phyloP scores from a whole-genome alignment of 2,113 vertebrate species.

The Cyphomyrus discorhynchus region DNA sequence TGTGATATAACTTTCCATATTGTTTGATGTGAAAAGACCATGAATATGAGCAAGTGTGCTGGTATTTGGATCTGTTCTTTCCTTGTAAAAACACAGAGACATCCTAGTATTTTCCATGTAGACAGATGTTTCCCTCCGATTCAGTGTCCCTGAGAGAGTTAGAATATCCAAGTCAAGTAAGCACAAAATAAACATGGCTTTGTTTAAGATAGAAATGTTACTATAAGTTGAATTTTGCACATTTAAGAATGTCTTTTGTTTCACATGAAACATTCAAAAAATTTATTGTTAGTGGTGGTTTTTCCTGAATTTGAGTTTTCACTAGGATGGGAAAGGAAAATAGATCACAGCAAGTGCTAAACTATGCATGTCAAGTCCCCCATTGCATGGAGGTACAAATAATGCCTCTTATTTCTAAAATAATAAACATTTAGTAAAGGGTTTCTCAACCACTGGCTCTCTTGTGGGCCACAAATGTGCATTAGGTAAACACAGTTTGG shows the following conservation, averaged over 20 bases:
- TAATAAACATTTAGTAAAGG: not conserved
- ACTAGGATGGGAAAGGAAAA: not conserved
- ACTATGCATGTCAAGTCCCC: not conserved
- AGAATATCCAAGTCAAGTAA: not conserved
- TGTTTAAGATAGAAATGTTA: not conserved
- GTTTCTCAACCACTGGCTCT: not conserved
- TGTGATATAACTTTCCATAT: not conserved
- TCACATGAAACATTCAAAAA: not conserved
- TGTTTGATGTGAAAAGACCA: not conserved
- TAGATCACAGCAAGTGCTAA: not conserved
- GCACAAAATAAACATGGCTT: not conserved
- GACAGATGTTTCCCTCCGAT: not conserved
- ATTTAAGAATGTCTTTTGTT: slow-evolving; percentile 4
- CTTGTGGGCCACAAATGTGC: not conserved
- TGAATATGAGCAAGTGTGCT: not conserved
- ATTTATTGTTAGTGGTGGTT: not conserved
- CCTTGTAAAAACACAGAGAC: not conserved
- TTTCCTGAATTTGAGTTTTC: not conserved
- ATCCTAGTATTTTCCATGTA: not conserved
- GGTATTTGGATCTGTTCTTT: not conserved
- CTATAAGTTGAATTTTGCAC: not conserved
- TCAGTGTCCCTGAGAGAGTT: not conserved
- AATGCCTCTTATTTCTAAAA: not conserved
- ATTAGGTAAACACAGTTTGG: not conserved
- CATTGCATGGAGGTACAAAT: not conserved